Evolutionary conservation across 2,797 vertebrate genomes (phyloP), one percentile per base, ranked within the genome.

Genomic region (Microcaecilia unicolor): DNA sequence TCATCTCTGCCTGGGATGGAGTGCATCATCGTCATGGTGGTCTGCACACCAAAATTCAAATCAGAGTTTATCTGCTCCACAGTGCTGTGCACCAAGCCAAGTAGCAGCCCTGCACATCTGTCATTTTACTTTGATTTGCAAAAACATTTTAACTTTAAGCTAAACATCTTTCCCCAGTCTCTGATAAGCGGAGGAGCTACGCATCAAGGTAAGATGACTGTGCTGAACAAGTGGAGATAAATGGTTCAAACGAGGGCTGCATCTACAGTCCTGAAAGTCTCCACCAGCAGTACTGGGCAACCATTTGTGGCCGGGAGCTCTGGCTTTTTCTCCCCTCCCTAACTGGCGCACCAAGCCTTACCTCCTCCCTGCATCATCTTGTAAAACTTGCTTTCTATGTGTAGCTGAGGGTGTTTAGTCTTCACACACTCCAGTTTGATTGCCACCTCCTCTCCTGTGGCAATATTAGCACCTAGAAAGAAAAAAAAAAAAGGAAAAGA

Each of bases 281-380:
- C n/a, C n/a, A n/a, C n/a, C n/a, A n/a, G n/a, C n/a, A n/a, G n/a
- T n/a, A n/a, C n/a, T n/a, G n/a, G n/a, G n/a, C n/a, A n/a, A n/a
- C n/a, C n/a, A n/a, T n/a, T n/a, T n/a, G n/a, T n/a, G n/a, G n/a
- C n/a, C n/a, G n/a, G n/a, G n/a, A n/a, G n/a, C n/a, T n/a, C 7
- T 7, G 22, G 7, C 22, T 22, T 7, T 7, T 7, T 7, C 49
- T 36, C 38, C 41, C 45, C 16, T 32, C 10, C 14, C 15, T 21
- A 19, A 18, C 4, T 17, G 18, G 4, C 4, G n/a, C 6, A 27
- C 10, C 11, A 1, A 10, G 6, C 27, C 77, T 84, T 66, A 97
- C 93, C 92, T 85, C 93, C 93, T 48, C 92, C 93, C 71, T 97
- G 93, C 92, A 97, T 96, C 93, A 97, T 95, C 81, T 96, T 97